Evolutionary conservation across 2,888 invertebrate species (phyloP), one percentile per base, ranked within the genome.

Genomic region (Ditylenchus weischeri): DNA sequence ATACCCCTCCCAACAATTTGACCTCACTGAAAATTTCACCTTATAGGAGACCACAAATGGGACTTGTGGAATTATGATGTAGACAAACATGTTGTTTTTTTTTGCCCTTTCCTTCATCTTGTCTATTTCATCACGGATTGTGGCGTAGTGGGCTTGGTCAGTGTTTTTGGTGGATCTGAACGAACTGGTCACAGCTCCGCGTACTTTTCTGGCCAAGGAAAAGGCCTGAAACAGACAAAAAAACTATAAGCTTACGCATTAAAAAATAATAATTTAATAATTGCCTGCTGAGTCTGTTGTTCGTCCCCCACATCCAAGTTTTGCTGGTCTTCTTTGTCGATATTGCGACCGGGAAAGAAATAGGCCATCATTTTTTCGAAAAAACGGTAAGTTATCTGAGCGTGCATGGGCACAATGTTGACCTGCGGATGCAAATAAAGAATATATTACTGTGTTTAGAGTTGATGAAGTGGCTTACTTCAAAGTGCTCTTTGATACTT

Each of bases 51-150:
- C 91, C 64, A 91, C 88, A 51, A 94, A 90, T 0, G 92, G 91
- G 18, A 98, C 94, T 85, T 96, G 95, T 0, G 96, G 95, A 15
- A 87, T 94, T 87, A 98, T 98, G 54, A 98, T 94, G 85, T 95
- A 98, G 76, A 95, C 91, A 84, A 98, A 98, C 62, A 95, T 87
- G 85, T 96, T 96, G 86, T 98, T 98, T 84, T 94, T 93, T 77
- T 95, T 94, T 0, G 98, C 98, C 70, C 98, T 88, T 84, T 96
- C 93, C 88, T 92, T 92, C 93, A 93, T 93, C 84, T 91, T 94
- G 84, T 96, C 95, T 0, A 96, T 94, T 82, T 96, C 95, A 83
- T 94, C 92, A 29, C 68, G 47, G 29, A 49, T 64, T n/a, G 61
- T 68, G 19, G 54, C 54, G 15, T 38, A 58, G 19, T 57, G 35